Evolutionary conservation across 2,797 vertebrate genomes (phyloP), one percentile per base, ranked within the genome.

Genomic region (Galago senegalensis): DNA sequence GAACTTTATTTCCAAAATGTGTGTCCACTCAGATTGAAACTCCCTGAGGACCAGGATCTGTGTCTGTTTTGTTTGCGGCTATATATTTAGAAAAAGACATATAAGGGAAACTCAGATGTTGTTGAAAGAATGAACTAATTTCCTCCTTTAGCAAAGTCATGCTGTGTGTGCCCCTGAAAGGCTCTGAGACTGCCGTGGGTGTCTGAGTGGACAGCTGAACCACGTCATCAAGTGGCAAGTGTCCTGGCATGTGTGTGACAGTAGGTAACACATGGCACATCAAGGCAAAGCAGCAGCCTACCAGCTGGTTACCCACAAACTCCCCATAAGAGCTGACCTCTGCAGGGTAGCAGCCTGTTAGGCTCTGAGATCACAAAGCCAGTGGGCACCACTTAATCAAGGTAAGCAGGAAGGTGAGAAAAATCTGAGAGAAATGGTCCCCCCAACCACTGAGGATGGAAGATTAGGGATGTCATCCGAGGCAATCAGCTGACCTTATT

Each of bases 81-180:
- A 2, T n/a, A 46, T 49, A 34, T 65, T 76, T 31, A 87, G 80
- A 58, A 69, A 83, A 83, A 87, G 69, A 69, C 9, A 0, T 75
- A 6, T 13, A 5, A 72, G 29, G 75, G 60, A 80, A 69, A 58
- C 69, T 63, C 61, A 75, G 10, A 69, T 76, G 80, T 86, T 92
- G 82, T 58, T 89, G 40, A 27, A 89, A 79, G 89, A 87, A 69
- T 53, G 84, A 87, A 67, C 60, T 87, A 12, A 77, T 85, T 89
- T 91, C 56, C 85, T 92, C 37, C 27, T 93, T 92, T 84, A 37
- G 72, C 58, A 83, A 65, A 90, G 20, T 70, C 85, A 16, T 25
- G 5, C 60, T 34, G 7, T 29, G 18, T 31, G 8, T n/a, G 18
- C 16, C 34, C 91, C 34, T 77, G 43, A 85, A 70, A 37, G 81